phyloP scores from a whole-genome alignment of 2,888 invertebrate species.

The Nomada ferruginata region DNA sequence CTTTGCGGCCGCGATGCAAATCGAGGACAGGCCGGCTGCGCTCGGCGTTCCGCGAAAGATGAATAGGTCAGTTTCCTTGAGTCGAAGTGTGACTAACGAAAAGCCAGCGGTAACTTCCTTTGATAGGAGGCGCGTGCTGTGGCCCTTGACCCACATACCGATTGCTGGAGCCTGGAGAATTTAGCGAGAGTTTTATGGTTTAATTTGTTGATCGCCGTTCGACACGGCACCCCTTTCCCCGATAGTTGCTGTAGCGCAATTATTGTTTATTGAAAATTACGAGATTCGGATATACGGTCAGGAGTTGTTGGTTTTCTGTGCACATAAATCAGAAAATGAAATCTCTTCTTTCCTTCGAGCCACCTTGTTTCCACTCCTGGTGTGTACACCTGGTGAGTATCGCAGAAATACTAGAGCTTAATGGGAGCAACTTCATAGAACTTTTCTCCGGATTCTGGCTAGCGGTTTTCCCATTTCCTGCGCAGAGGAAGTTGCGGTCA shows the following conservation, averaged over 20 bases:
- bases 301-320: too few relatives aligned
- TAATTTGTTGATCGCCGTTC: constrained; percentile 10
- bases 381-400: too few relatives aligned
- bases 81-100: constrained; percentile 67
- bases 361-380: too few relatives aligned
- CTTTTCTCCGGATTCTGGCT: neutral
- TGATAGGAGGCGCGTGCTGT: constrained; percentile 51
- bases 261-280: too few relatives aligned
- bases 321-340: too few relatives aligned
- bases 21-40: constrained; percentile 42
- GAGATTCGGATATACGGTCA: too few relatives aligned
- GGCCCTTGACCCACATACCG: constrained; percentile 66
- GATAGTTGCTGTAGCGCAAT: too few relatives aligned
- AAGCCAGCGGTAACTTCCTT: constrained; percentile 61
- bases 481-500: constrained; percentile 56
- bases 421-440: too few relatives aligned
- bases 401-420: too few relatives aligned
- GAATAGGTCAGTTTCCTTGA: constrained; percentile 72
- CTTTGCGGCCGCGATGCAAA: constrained; percentile 47
- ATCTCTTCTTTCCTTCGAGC: too few relatives aligned
- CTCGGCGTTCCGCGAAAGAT: constrained; percentile 63
- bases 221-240: too few relatives aligned
- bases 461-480: constrained; percentile 55
- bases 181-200: constrained; percentile 36
- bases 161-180: constrained; percentile 29